phyloP scores from a whole-genome alignment of 2,797 vertebrate genomes.

The Darevskia mixta region DNA sequence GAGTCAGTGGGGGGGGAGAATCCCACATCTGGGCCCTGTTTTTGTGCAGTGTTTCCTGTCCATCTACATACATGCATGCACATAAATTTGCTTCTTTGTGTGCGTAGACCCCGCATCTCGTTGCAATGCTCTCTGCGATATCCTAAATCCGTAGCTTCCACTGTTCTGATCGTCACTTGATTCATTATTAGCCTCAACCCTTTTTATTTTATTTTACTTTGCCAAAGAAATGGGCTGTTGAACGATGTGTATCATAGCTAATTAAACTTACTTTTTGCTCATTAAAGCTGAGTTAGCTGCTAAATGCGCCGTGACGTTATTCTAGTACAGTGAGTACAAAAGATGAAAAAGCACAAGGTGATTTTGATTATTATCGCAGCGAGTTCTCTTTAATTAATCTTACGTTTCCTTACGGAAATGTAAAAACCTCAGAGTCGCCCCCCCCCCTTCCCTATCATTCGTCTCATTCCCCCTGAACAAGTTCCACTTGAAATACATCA shows the following conservation, averaged over 20 bases:
- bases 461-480: fast-evolving
- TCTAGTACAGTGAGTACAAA: not conserved
- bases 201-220: not conserved
- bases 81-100: too few relatives aligned
- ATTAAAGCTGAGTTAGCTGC: not conserved
- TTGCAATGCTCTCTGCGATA: not conserved
- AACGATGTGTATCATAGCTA: slow-evolving; percentile 26
- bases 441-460: not conserved
- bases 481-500: not conserved
- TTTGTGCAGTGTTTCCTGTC: too few relatives aligned
- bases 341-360: not conserved
- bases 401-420: slow-evolving; percentile 18
- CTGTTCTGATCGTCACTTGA: slow-evolving; percentile 1
- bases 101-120: not conserved
- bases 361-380: not conserved
- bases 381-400: slow-evolving; percentile 17
- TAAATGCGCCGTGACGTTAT: not conserved
- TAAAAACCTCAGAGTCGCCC: not conserved
- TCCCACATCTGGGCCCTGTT: not conserved
- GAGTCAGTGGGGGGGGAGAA: too few relatives aligned
- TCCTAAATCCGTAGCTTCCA: not conserved
- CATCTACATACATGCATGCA: too few relatives aligned
- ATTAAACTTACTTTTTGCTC: slow-evolving; percentile 25
- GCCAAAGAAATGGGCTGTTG: slow-evolving; percentile 23
- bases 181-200: slow-evolving; percentile 10